Conservation (phyloP, 2,888 invertebrate genomes). For the Octodonta nipae region DNA sequence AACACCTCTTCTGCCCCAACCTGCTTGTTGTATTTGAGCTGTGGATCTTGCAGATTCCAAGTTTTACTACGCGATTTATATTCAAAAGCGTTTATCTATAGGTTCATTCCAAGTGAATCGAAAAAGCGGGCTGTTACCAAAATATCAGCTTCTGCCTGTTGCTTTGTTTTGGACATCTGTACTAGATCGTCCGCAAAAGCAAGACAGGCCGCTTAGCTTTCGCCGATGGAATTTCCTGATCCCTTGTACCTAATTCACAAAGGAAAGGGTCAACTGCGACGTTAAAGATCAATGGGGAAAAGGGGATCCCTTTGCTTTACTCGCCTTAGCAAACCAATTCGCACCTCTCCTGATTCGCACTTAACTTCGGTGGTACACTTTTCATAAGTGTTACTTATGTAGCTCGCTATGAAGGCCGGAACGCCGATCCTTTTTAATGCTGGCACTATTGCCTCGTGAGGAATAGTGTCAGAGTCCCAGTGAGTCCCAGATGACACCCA, state of each 20-base stretch:
- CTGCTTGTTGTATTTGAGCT: constrained; percentile 15
- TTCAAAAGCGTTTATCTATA: constrained; percentile 11
- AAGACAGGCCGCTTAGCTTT: constrained; percentile 18
- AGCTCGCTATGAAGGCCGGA: constrained; percentile 19
- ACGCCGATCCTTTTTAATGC: constrained; percentile 23
- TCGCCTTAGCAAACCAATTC: constrained; percentile 20
- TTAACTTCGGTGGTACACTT: constrained; percentile 1
- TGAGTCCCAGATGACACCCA: constrained; percentile 13
- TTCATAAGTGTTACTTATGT: constrained; percentile 2
- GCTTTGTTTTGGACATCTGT: constrained; percentile 20
- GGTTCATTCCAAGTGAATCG: constrained; percentile 19
- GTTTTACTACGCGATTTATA: constrained; percentile 17
- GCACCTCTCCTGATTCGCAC: constrained; percentile 7
- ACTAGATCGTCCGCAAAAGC: constrained; percentile 32
- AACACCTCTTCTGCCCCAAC: constrained; percentile 6
- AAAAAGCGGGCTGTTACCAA: constrained; percentile 16
- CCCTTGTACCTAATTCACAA: constrained; percentile 15
- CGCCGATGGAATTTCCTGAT: constrained; percentile 8
- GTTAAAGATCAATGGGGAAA: constrained; percentile 29
- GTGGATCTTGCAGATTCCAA: constrained; percentile 22
- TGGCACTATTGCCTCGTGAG: constrained; percentile 17
- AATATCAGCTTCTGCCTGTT: constrained; percentile 22
- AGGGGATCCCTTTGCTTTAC: constrained; percentile 31
- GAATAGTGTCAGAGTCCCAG: constrained; percentile 26
- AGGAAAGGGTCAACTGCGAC: constrained; percentile 21